A percentile compares a stretch with the other conserved stretches of the same genome.
Evolutionary conservation across 2,888 invertebrate genomes (phyloP).

Genomic region (Drosophila peninsularis): DNA sequence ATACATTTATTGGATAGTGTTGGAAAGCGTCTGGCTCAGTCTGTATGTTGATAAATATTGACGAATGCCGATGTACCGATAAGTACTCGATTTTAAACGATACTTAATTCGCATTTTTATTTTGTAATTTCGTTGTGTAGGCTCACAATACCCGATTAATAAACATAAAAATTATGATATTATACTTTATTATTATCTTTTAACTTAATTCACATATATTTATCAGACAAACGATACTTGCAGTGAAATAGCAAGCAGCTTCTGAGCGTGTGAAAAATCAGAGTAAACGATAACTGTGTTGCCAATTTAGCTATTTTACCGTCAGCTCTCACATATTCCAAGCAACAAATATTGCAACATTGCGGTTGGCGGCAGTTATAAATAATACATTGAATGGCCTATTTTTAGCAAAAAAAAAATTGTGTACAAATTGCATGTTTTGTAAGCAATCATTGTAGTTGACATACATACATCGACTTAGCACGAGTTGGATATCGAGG

Average conservation of each 20-base stretch:
- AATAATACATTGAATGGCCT: too few relatives aligned
- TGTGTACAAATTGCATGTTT: too few relatives aligned
- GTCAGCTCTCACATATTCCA: too few relatives aligned
- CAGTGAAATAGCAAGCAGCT: neutral
- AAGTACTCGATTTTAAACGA: neutral
- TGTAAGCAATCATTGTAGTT: too few relatives aligned
- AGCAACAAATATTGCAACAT: too few relatives aligned
- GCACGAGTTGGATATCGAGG: too few relatives aligned
- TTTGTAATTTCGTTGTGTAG: neutral
- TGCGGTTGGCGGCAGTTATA: too few relatives aligned
- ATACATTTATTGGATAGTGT: slow-evolving; percentile 42
- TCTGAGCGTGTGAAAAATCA: neutral
- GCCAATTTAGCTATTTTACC: too few relatives aligned
- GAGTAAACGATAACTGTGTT: too few relatives aligned
- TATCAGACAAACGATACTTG: neutral
- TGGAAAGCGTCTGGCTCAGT: slow-evolving; percentile 18
- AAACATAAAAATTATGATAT: neutral
- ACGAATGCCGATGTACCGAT: slow-evolving; percentile 2
- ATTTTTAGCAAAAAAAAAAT: too few relatives aligned
- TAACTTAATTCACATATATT: neutral
- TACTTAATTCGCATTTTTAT: neutral
- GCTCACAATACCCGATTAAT: neutral
- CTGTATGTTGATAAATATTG: slow-evolving; percentile 13
- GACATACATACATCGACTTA: too few relatives aligned
- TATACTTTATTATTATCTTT: neutral